Conservation (phyloP, 2,888 invertebrate genomes). For the Harpalus rufipes region DNA sequence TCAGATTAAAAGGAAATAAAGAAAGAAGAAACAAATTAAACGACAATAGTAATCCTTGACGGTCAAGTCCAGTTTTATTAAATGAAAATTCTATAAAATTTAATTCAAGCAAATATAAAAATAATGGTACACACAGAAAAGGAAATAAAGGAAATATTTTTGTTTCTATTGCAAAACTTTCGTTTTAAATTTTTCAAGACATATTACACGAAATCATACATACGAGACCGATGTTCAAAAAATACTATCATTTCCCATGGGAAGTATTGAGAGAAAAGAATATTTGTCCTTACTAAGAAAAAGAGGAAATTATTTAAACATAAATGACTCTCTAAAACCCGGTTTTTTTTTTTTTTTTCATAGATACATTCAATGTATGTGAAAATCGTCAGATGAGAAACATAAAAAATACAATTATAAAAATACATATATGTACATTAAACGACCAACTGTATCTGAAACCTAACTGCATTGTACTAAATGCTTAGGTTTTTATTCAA, state of each 20-base stretch:
- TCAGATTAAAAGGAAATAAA: no score
- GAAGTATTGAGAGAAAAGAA: slow-evolving; percentile 43
- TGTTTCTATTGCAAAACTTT: slow-evolving; percentile 46
- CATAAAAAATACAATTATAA: no score
- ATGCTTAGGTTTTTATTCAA: slow-evolving; percentile 70
- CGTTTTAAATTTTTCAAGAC: slow-evolving; percentile 53
- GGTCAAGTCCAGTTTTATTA: no score
- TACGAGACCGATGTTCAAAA: slow-evolving; percentile 42
- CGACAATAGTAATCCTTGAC: no score
- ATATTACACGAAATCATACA: slow-evolving; percentile 44
- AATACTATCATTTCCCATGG: slow-evolving; percentile 11
- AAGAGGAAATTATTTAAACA: slow-evolving; percentile 69
- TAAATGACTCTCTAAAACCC: slow-evolving; percentile 61
- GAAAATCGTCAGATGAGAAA: no score
- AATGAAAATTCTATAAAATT: neutral
- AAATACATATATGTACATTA: no score
- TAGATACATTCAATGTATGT: no score
- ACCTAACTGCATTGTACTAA: slow-evolving; percentile 67
- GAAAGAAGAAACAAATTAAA: no score
- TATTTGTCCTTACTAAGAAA: slow-evolving; percentile 65
- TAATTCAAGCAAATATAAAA: slow-evolving; percentile 19
- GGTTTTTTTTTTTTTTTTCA: no score
- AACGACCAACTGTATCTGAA: slow-evolving; percentile 33
- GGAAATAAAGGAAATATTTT: slow-evolving; percentile 46
- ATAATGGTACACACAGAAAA: slow-evolving; percentile 16